Evolutionary conservation across 2,797 vertebrate genomes (phyloP).

Genomic region (Pachyuromys duprasi): DNA sequence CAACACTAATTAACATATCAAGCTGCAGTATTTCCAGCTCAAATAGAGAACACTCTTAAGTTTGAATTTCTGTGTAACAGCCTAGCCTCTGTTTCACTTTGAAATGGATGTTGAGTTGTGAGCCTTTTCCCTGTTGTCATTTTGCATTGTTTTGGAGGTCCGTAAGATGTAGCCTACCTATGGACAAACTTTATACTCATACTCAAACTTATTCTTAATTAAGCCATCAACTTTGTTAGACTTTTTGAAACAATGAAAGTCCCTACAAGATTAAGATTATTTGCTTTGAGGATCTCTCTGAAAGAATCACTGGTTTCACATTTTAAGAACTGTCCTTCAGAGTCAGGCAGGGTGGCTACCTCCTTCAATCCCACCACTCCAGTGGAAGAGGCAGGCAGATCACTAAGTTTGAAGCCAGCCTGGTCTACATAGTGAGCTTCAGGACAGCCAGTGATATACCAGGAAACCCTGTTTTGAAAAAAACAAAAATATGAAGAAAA

Average conservation of each 20-base stretch:
- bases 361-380: not conserved
- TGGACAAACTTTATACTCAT: not conserved
- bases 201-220: not conserved
- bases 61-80: not conserved
- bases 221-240: not conserved
- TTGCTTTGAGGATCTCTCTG: constrained; percentile 4
- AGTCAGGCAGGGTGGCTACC: not conserved
- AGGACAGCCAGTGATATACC: not conserved
- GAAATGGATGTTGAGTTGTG: not conserved
- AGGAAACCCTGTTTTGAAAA: not conserved
- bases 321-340: not conserved
- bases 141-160: not conserved
- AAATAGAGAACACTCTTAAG: not conserved
- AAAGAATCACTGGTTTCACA: not conserved
- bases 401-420: not conserved
- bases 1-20: not conserved
- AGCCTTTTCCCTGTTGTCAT: not conserved
- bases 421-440: not conserved
- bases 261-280: not conserved
- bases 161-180: not conserved
- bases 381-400: not conserved
- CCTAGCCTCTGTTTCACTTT: not conserved
- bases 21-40: not conserved
- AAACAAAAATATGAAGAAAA: not conserved
- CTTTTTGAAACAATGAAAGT: not conserved